Percentiles rank a stretch among this genome's conserved stretches.
Conservation (phyloP, 2,113 vertebrate genomes). For the Pygoscelis adeliae region DNA sequence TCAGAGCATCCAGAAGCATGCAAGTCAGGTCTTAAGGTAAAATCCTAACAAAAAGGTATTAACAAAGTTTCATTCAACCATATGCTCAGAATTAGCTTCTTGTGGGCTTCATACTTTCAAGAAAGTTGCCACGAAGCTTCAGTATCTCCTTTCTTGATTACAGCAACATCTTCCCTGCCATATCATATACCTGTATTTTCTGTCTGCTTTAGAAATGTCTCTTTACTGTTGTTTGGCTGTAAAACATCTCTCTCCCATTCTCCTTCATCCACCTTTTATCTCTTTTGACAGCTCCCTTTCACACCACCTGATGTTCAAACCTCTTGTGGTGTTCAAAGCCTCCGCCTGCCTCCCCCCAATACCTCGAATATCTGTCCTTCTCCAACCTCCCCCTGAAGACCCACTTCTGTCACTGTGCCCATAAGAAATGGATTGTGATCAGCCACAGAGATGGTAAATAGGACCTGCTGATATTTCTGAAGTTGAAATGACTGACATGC, state of each 20-base stretch:
- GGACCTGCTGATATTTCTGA: constrained; percentile 4
- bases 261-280: background rate
- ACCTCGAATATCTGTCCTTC: background rate
- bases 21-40: background rate
- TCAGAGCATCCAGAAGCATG: background rate
- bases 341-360: background rate
- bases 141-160: background rate
- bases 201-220: background rate
- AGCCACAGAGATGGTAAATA: background rate
- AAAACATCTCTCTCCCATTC: background rate
- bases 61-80: background rate
- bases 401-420: background rate
- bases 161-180: background rate
- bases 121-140: background rate
- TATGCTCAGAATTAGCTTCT: background rate
- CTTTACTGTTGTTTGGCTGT: background rate
- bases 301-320: background rate
- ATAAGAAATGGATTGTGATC: background rate
- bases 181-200: background rate
- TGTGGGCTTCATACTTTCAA: background rate
- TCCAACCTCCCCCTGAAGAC: background rate
- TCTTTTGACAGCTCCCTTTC: constrained; percentile 4
- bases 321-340: background rate
- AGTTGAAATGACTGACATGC: background rate
- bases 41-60: background rate